Base-by-base conservation (phyloP, 2,888 invertebrate genomes). In the Notocelia uddmanniana region DNA sequence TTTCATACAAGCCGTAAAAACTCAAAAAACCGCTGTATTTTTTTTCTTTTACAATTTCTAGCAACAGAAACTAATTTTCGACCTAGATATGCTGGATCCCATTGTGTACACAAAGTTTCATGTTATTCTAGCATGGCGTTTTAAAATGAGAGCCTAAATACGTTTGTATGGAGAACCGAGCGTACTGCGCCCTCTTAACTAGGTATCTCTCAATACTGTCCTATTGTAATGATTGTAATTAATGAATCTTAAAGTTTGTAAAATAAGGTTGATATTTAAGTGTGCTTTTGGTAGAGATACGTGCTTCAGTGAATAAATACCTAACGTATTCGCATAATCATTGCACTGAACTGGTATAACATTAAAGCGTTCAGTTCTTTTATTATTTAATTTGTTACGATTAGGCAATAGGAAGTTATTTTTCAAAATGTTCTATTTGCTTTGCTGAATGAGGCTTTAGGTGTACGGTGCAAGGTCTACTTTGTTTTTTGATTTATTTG, bases 281-380 rank as follows among this genome's bases (percentile, higher is more conserved):
- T 21, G 52, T 11, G n/a, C 15, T 10, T 23, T 63, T 26, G 2
- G 19, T 15, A 15, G 9, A 54, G 37, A 54, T 54, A 54, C 21
- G 54, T 37, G 64, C 8, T 64, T 54, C 9, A 23, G 5, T 15
- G 37, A 64, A 52, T 37, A 55, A 57, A 37, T 3, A n/a, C n/a
- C n/a, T n/a, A 34, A 10, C 0, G 41, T 58, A 58, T 70, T 70
- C 59, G 57, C 64, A 70, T 70, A 64, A 64, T 50, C 48, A 50
- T 68, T 68, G 68, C 68, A 54, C 41, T 37, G 68, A 18, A 68
- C 54, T 69, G 19, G 54, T 60, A 52, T 31, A 21, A 62, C 60
- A 19, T 52, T 59, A 37, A 37, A 37, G 50, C 34, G 63, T 63
- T 63, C 52, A 50, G 45, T 34, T 21, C 50, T 52, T 26, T 52